Conservation (phyloP, 1,140 invertebrate species). For the Papilio machaon region DNA sequence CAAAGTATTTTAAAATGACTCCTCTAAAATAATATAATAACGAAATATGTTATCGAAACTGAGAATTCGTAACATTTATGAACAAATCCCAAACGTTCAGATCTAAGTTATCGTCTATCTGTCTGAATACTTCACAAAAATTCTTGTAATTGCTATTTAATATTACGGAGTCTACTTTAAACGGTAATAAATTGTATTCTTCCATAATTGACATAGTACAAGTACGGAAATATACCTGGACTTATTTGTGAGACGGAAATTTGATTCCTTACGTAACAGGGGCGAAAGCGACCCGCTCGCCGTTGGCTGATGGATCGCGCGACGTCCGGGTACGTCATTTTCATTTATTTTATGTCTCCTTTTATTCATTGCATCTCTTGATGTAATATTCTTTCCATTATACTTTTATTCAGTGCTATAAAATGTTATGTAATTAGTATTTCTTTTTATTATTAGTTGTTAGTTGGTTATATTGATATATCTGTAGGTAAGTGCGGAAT, state of each 20-base stretch:
- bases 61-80: too few relatives aligned
- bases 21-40: background rate
- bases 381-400: conserved; percentile 16
- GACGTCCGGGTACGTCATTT: conserved; percentile 29
- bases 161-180: background rate
- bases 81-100: too few relatives aligned
- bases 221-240: conserved; percentile 30
- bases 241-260: conserved; percentile 35
- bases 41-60: too few relatives aligned
- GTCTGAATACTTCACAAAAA: too few relatives aligned
- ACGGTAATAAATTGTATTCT: conserved; percentile 9
- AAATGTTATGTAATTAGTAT: background rate
- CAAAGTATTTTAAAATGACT: background rate
- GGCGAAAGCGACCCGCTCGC: background rate
- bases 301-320: conserved; percentile 29
- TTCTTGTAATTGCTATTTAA: too few relatives aligned
- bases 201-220: background rate
- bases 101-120: too few relatives aligned
- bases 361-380: conserved; percentile 24
- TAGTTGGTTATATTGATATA: too few relatives aligned
- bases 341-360: conserved; percentile 34
- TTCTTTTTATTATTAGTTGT: background rate
- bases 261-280: conserved; percentile 30
- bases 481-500: too few relatives aligned
- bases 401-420: background rate